Percentiles rank a stretch among this genome's conserved stretches.
Conservation (phyloP, 2,888 invertebrate genomes). For the Allolobophora icterica region DNA sequence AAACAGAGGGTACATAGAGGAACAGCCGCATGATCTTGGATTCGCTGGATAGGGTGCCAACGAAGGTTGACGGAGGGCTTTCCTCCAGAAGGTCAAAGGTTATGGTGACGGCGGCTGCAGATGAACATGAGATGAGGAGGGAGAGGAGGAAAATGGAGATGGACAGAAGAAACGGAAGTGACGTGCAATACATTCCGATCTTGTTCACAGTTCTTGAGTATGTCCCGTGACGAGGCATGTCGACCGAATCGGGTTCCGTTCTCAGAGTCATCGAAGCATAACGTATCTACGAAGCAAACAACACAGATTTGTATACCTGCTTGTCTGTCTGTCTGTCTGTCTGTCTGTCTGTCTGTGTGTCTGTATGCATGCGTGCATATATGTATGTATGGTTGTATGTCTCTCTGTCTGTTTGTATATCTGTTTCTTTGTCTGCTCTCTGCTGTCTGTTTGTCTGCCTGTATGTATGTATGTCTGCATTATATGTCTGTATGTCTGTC, state of each 20-base stretch:
- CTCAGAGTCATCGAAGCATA: background rate
- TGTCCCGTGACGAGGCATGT: background rate
- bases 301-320: background rate
- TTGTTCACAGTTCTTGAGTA: background rate
- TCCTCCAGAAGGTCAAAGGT: constrained; percentile 9
- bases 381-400: too few species aligned
- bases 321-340: background rate
- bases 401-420: too few species aligned
- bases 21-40: background rate
- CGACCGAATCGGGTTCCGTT: background rate
- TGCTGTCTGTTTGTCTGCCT: too few species aligned
- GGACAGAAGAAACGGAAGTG: background rate
- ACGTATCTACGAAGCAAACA: background rate
- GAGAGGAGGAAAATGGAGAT: background rate
- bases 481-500: too few species aligned
- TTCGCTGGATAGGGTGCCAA: background rate
- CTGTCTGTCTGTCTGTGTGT: too few species aligned
- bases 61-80: background rate
- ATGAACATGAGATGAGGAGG: background rate
- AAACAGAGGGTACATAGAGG: background rate
- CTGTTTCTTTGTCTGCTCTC: too few species aligned
- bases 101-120: background rate
- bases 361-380: too few species aligned
- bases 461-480: too few species aligned
- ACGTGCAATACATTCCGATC: background rate